A percentile compares a stretch with the other conserved stretches of the same genome.
These are phyloP conservation scores for Pygoscelis adeliae DNA, from an alignment of 2,113 vertebrate genomes.

Conservation along the genomic window DNA sequence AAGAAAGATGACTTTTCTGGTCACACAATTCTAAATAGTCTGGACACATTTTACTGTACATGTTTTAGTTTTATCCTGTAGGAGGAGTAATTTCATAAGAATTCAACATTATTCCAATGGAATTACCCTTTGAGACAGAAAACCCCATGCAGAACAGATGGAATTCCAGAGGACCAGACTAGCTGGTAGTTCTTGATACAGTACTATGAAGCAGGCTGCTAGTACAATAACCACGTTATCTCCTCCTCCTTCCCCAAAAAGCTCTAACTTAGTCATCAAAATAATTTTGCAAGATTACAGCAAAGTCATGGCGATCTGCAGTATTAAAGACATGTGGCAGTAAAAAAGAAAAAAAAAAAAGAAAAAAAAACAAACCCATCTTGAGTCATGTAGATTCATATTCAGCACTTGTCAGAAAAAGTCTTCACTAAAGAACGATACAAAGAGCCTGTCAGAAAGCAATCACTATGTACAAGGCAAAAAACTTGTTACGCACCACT, in stretches of 20 bases:
- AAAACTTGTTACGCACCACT: not conserved
- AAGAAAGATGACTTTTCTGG: not conserved
- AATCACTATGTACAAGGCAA: not conserved
- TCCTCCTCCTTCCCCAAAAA: not conserved
- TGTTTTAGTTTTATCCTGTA: conserved; percentile 24
- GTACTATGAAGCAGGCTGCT: not conserved
- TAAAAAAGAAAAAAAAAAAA: not conserved
- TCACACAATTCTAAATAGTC: not conserved
- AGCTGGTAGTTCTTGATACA: not conserved
- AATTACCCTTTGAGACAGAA: not conserved
- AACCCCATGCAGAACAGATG: not conserved
- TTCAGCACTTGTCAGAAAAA: not conserved
- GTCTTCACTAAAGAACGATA: not conserved
- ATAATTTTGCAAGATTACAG: not conserved
- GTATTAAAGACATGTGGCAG: not conserved
- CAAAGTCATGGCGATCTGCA: not conserved
- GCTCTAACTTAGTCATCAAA: not conserved
- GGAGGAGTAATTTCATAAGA: conserved; percentile 45
- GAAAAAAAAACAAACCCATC: not conserved
- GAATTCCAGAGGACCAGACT: not conserved
- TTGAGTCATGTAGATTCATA: not conserved
- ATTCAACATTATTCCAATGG: conserved; percentile 3
- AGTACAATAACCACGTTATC: not conserved
- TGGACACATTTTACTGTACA: not conserved
- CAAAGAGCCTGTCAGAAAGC: not conserved